Base-by-base conservation (phyloP, 2,888 invertebrate genomes). In the Panorpa germanica region DNA sequence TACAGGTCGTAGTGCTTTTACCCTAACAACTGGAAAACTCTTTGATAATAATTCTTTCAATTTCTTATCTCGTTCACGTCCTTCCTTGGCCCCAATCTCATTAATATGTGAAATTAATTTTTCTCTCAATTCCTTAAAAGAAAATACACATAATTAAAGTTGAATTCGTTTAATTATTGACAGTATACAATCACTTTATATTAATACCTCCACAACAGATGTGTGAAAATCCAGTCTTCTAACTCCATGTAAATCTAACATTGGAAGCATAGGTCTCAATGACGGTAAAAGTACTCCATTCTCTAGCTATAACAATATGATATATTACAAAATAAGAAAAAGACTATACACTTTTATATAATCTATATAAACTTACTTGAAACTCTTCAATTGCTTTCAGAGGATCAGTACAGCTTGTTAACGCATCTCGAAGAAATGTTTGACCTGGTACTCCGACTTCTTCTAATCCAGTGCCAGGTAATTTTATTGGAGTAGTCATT, bases 321-420 rank as follows among this genome's bases (percentile, higher is more conserved):
- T n/a, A n/a, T n/a, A n/a, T n/a, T 12, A 29, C 28, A 36, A 38
- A 35, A 36, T 21, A 32, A 25, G 32, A 34, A 19, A 22, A 24
- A 28, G 10, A 11, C 26, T 35, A 32, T 12, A 34, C 31, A n/a
- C n/a, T n/a, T n/a, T n/a, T n/a, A n/a, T n/a, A n/a, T n/a, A n/a
- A n/a, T n/a, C n/a, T n/a, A n/a, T 11, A 32, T 10, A 29, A 29
- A 35, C 37, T 41, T 50, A 72, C 73, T 61, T 95, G 91, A 61
- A 96, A 96, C 53, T 93, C 91, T 62, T 93, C 91, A 38, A 96
- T 96, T n/a, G 95, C 93, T 58, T 88, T 88, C 21, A 95, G 52
- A 8, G 95, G 95, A 58, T 96, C 93, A 1, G 88, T 86, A 49
- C 93, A 93, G 45, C 86, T 91, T 9, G 91, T 91, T 10, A 95